phyloP scores from a whole-genome alignment of 1,140 invertebrate genomes.

The Temnothorax curvispinosus region DNA sequence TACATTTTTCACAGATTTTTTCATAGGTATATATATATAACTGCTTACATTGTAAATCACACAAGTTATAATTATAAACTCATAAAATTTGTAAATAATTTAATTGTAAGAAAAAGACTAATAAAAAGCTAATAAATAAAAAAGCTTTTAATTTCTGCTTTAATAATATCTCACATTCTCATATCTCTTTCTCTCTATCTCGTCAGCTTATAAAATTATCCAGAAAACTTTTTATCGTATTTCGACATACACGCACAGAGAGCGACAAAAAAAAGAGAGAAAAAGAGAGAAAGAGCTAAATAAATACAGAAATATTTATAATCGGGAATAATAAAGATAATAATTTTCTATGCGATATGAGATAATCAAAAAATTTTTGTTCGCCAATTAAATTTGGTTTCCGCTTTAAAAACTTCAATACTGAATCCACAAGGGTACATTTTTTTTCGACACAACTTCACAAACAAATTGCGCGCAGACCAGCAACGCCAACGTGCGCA shows the following conservation, averaged over 20 bases:
- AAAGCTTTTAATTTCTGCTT: background rate
- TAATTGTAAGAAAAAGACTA: background rate
- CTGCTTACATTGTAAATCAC: background rate
- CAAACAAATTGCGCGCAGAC: slow-evolving; percentile 67
- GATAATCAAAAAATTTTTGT: slow-evolving; percentile 23
- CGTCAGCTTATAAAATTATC: background rate
- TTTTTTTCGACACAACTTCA: slow-evolving; percentile 42
- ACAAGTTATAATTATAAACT: slow-evolving; percentile 1
- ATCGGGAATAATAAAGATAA: background rate
- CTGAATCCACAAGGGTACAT: background rate
- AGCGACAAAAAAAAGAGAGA: background rate
- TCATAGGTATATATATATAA: too few species aligned
- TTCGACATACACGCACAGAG: background rate
- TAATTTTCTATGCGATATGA: background rate
- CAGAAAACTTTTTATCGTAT: too few species aligned
- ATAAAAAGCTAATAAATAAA: background rate
- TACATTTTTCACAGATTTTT: background rate
- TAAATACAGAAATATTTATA: slow-evolving; percentile 18
- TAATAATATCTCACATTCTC: background rate
- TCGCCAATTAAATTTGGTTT: slow-evolving; percentile 31
- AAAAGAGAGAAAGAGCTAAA: background rate
- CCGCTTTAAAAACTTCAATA: slow-evolving; percentile 35
- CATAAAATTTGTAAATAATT: background rate
- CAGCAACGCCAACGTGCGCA: slow-evolving; percentile 33
- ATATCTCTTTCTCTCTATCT: background rate